Conservation (phyloP, 2,888 invertebrate species). For the Cheilosia scutellata region DNA sequence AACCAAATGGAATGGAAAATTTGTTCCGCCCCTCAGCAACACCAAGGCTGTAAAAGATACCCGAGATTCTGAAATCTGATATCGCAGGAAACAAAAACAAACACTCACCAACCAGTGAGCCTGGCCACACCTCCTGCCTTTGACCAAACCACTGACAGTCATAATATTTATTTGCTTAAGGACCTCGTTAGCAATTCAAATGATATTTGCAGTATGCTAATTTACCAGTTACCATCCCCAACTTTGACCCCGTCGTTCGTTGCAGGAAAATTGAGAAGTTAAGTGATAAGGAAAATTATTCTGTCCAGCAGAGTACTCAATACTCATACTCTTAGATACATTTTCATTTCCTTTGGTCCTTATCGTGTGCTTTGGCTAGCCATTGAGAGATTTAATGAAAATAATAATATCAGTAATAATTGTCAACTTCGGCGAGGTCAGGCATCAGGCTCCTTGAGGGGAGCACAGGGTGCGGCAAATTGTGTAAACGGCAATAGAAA, state of each 20-base stretch:
- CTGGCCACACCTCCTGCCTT: neutral
- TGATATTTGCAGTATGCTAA: conserved; percentile 75
- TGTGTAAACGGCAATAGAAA: conserved; percentile 42
- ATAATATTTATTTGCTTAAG: conserved; percentile 72
- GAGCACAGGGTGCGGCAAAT: conserved; percentile 47
- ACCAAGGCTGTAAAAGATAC: neutral
- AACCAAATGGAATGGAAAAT: conserved; percentile 68
- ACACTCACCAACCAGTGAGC: neutral
- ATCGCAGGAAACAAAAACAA: conserved; percentile 17
- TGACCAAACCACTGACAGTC: conserved; percentile 39
- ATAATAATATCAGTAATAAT: conserved; percentile 73
- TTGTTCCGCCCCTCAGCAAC: neutral
- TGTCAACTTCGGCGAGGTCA: conserved; percentile 65
- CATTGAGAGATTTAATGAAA: conserved; percentile 66
- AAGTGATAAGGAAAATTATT: conserved; percentile 73
- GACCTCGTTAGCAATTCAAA: conserved; percentile 73
- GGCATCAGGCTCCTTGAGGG: neutral
- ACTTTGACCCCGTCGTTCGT: neutral
- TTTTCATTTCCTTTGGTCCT: conserved; percentile 54
- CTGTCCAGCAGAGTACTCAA: conserved; percentile 36
- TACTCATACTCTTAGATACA: neutral
- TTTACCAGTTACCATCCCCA: conserved; percentile 55
- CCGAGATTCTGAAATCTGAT: conserved; percentile 23
- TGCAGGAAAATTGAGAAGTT: conserved; percentile 63
- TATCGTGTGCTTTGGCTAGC: conserved; percentile 56